Evolutionary conservation across 2,888 invertebrate genomes (phyloP).

Genomic region (Theodoxus fluviatilis): DNA sequence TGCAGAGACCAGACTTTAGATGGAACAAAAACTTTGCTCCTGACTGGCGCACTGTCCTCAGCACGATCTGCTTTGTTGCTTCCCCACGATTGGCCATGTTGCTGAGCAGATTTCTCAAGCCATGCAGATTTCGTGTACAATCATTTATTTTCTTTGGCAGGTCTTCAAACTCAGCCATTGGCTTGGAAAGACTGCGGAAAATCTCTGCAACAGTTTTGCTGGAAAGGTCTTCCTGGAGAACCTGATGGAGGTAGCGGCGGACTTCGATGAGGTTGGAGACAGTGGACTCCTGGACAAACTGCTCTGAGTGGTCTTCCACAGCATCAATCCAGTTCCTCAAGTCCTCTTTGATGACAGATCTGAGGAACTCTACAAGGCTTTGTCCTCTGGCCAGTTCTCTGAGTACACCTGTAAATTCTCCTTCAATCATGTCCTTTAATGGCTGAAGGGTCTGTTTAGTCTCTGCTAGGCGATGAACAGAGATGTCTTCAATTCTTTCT

Average conservation of each 20-base stretch:
- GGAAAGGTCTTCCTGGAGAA: slow-evolving; percentile 26
- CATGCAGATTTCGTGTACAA: slow-evolving; percentile 20
- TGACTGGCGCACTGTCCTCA: slow-evolving; percentile 5
- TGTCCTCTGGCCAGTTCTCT: slow-evolving; percentile 27
- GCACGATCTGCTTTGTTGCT: slow-evolving; percentile 20
- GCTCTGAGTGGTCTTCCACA: slow-evolving; percentile 44
- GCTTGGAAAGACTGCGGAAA: slow-evolving; percentile 23
- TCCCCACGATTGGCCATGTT: slow-evolving; percentile 23
- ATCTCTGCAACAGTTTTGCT: slow-evolving; percentile 21
- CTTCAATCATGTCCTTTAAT: slow-evolving; percentile 24
- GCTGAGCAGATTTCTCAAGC: slow-evolving; percentile 5
- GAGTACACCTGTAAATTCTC: slow-evolving; percentile 30
- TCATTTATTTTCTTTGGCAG: slow-evolving; percentile 16
- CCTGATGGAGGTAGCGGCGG: slow-evolving; percentile 35
- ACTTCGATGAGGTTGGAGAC: slow-evolving; percentile 41
- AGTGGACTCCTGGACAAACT: slow-evolving; percentile 40
- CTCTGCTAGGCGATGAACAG: slow-evolving; percentile 27
- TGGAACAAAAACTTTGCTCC: slow-evolving; percentile 22
- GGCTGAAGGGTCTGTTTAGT: slow-evolving; percentile 27
- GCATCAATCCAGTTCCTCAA: slow-evolving; percentile 43
- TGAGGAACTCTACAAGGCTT: slow-evolving; percentile 33
- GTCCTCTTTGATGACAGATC: slow-evolving; percentile 37
- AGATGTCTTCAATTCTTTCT: slow-evolving; percentile 13
- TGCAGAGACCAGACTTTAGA: neutral
- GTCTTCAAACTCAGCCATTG: neutral